Evolutionary conservation across 2,888 invertebrate species (phyloP).

Genomic region (Iphiclides podalirius): DNA sequence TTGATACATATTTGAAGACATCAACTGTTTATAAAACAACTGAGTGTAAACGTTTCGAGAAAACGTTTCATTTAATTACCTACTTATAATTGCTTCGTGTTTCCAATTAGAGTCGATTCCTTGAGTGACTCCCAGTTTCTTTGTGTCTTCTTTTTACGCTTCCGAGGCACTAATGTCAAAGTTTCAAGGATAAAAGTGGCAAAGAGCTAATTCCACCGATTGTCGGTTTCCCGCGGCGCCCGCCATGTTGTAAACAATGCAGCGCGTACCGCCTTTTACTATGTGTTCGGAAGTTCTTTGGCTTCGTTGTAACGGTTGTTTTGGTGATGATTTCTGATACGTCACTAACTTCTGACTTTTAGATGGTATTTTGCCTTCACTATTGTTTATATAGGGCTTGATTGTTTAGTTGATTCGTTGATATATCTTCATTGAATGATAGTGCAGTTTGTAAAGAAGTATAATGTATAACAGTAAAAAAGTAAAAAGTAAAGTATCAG

Average conservation of each 20-base stretch:
- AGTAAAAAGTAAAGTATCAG: too few species aligned
- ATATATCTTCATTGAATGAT: too few species aligned
- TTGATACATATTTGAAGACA: too few species aligned
- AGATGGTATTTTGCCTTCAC: too few species aligned
- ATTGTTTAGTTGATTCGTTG: too few species aligned
- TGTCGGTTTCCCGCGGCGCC: constrained; percentile 3
- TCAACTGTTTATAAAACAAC: too few species aligned
- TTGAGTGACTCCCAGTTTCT: constrained; percentile 9
- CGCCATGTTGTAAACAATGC: background rate
- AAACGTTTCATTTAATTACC: too few species aligned
- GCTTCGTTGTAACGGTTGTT: background rate
- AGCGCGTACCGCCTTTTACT: background rate
- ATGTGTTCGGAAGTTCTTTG: constrained; percentile 2
- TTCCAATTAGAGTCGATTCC: constrained; percentile 18
- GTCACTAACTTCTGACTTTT: too few species aligned
- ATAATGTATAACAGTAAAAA: too few species aligned
- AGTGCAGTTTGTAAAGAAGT: too few species aligned
- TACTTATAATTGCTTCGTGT: background rate
- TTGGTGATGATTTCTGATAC: background rate
- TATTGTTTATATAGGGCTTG: too few species aligned
- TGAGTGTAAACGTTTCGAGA: too few species aligned
- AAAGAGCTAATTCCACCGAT: constrained; percentile 20
- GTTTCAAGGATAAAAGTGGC: constrained; percentile 17
- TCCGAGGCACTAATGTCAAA: constrained; percentile 8
- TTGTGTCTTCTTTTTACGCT: constrained; percentile 16